Evolutionary conservation across 2,113 vertebrate genomes (phyloP), one percentile per base, ranked within the genome.

Genomic region (Notarius quadriscutis): DNA sequence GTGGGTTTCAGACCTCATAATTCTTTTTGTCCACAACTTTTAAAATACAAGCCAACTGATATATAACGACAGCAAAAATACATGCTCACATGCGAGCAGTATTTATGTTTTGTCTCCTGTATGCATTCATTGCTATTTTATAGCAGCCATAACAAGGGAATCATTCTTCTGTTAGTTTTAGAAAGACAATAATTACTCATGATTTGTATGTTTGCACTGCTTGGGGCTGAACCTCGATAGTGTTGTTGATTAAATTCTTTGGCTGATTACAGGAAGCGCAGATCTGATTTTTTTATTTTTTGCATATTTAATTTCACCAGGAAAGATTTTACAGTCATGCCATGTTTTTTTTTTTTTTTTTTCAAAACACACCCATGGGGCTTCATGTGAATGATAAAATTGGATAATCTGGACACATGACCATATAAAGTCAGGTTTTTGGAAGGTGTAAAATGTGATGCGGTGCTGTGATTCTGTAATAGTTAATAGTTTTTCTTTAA

Each of bases 111-210:
- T 10, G 17, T 75, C 20, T 51, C 10, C 22, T 25, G 74, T 25
- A 51, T 7, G 48, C 22, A 51, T 25, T 77, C 74, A 25, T 5
- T 51, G 20, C 22, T 50, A 2, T 77, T 75, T 75, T 51, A 50
- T 51, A 75, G 51, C 50, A 27, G 50, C 12, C 50, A 15, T 27
- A 62, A 55, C 51, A 86, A 83, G 67, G 63, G 53, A 71, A 62
- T 89, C 65, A 55, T 85, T 74, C 14, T 55, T 4, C 7, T 53
- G 25, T 2, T 71, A 17, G 82, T 86, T 71, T 55, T 72, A 75
- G 51, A 74, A 75, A 75, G 5, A 8, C 10, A 25, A 0, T 50
- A 50, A 75, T 25, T 75, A 51, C 50, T 75, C 5, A 53, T 67
- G 41, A 62, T 72, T 77, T 12, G 7, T 65, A 30, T 58, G 55